Evolutionary conservation across 2,797 vertebrate species (phyloP).

Genomic region (Parotocinclus haroldoi): DNA sequence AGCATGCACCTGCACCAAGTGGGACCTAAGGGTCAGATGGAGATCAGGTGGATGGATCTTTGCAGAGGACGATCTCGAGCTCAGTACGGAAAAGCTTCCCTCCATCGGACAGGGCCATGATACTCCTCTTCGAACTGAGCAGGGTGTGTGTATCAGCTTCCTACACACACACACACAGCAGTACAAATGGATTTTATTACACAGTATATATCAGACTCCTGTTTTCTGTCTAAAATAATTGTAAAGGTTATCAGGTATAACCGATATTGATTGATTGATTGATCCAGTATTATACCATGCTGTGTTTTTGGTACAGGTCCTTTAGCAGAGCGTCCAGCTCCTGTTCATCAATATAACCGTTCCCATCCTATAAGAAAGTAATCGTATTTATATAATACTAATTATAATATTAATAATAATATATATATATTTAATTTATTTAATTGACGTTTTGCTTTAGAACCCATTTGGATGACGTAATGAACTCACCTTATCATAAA

Average conservation of each 20-base stretch:
- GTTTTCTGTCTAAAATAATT: too few relatives aligned
- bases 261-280: not conserved
- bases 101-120: conserved; percentile 90
- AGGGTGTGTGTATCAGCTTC: conserved; percentile 80
- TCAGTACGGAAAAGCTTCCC: conserved; percentile 93
- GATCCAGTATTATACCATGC: conserved; percentile 83
- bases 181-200: too few relatives aligned
- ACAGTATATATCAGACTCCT: too few relatives aligned
- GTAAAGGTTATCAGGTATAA: too few relatives aligned
- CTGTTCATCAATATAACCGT: conserved; percentile 91
- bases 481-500: conserved; percentile 86
- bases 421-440: too few relatives aligned
- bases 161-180: conserved; percentile 56
- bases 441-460: too few relatives aligned
- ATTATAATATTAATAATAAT: too few relatives aligned
- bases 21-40: conserved; percentile 30
- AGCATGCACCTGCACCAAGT: conserved; percentile 69
- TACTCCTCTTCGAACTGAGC: conserved; percentile 84
- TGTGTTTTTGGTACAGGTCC: conserved; percentile 93
- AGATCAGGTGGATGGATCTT: conserved; percentile 82
- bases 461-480: too few relatives aligned
- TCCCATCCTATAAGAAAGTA: conserved; percentile 79
- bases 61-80: conserved; percentile 93
- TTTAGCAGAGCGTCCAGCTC: conserved; percentile 92
- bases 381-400: too few relatives aligned